phyloP scores from a whole-genome alignment of 2,888 invertebrate species.

The Macaria liturata region DNA sequence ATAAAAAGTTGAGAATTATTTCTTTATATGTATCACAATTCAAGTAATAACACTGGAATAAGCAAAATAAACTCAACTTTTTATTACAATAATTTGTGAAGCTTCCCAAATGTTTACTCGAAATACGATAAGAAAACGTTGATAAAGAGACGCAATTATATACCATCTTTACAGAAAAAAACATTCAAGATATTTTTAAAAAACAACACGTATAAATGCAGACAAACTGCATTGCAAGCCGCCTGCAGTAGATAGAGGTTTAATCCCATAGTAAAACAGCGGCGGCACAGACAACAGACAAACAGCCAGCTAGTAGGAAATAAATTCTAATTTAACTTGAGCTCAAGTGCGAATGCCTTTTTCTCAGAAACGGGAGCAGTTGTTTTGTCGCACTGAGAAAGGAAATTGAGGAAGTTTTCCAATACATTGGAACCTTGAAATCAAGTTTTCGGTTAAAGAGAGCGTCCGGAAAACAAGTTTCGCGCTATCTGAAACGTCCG shows the following conservation, averaged over 20 bases:
- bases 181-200: neutral
- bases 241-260: conserved; percentile 28
- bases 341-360: conserved; percentile 25
- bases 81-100: too few species aligned
- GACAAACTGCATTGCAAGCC: conserved; percentile 29
- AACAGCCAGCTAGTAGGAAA: conserved; percentile 22
- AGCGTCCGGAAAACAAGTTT: conserved; percentile 17
- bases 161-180: neutral
- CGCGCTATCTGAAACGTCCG: conserved; percentile 5
- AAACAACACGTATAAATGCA: conserved; percentile 9
- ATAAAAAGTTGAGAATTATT: too few species aligned
- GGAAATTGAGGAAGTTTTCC: conserved; percentile 29
- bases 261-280: conserved; percentile 26
- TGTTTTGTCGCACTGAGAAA: conserved; percentile 18
- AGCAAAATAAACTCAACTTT: too few species aligned
- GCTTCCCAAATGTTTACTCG: too few species aligned
- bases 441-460: conserved; percentile 21
- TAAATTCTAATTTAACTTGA: conserved; percentile 37
- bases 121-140: too few species aligned
- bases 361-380: conserved; percentile 25
- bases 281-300: conserved; percentile 12
- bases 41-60: too few species aligned
- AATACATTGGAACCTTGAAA: conserved; percentile 29
- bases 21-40: too few species aligned
- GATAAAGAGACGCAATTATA: too few species aligned